Percentiles rank a stretch among this genome's conserved stretches.
Conservation (phyloP, 1,140 invertebrate species). For the Anoplophora glabripennis region DNA sequence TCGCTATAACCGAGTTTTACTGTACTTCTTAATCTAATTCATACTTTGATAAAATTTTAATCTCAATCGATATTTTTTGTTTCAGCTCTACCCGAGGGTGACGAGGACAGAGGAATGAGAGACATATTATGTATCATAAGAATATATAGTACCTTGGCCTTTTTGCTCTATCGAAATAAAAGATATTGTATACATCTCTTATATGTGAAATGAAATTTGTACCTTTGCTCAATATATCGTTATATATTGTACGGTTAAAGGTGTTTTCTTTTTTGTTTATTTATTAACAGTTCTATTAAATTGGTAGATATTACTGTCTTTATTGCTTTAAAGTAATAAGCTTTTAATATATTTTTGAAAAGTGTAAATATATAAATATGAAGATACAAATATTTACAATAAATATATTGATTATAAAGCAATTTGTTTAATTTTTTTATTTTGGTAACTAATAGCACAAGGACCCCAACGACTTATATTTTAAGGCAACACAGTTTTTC, state of each 20-base stretch:
- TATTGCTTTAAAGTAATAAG: constrained; percentile 41
- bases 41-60: too few species aligned
- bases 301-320: constrained; percentile 28
- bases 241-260: constrained; percentile 44
- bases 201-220: constrained; percentile 13
- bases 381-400: constrained; percentile 42
- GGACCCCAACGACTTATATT: too few species aligned
- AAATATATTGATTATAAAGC: constrained; percentile 33
- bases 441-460: too few species aligned
- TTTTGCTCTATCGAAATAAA: constrained; percentile 17
- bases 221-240: constrained; percentile 48
- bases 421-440: neutral
- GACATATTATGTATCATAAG: constrained; percentile 3
- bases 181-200: neutral
- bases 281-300: constrained; percentile 30
- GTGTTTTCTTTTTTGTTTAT: constrained; percentile 32
- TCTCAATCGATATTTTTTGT: constrained; percentile 45
- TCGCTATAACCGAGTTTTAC: too few species aligned
- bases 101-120: constrained; percentile 54
- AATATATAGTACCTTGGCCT: constrained; percentile 38
- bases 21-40: too few species aligned
- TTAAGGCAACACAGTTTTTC: too few species aligned
- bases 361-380: constrained; percentile 48
- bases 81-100: constrained; percentile 64
- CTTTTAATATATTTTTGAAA: constrained; percentile 45